Evolutionary conservation across 1,140 invertebrate species (phyloP), one percentile per base, ranked within the genome.

Genomic region (Drosophila littoralis): DNA sequence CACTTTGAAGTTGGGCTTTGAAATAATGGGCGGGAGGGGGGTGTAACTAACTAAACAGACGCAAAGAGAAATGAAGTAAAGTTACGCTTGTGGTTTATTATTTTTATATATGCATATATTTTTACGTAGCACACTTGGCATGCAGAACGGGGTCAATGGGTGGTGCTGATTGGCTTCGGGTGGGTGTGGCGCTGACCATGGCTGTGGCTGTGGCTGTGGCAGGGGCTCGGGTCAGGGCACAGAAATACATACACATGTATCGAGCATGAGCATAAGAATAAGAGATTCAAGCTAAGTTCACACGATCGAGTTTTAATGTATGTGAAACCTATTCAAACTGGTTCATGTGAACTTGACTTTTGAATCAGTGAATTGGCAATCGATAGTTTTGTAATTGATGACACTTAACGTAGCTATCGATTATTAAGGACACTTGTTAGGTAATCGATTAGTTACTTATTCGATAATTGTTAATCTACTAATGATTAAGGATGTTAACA

Each of bases 31-130:
- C 57, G 28, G 32, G 17, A n/a, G 9, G 13, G 42, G 55, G 7
- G 13, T 42, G 9, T 59, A 59, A 59, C 6, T 33, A 59, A 59
- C 57, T 35, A 12, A 59, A 59, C 32, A 22, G 42, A 59, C 57
- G 42, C 57, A 59, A 59, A 59, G 42, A 59, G 42, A 59, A 59
- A 59, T 59, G n/a, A 59, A 59, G n/a, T 59, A 33, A 45, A 43
- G n/a, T 59, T 45, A 51, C n/a, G 7, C 22, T 51, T 12, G 17
- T 28, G 10, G 8, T 13, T 9, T 6, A 28, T 50, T 8, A 15
- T 22, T 42, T 36, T 10, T 57, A 15, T 15, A 45, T 15, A 45
- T 45, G 4, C 6, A 15, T 45, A 45, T 15, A n/a, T 57, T 2
- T n/a, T 7, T 48, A 28, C 22, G 32, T 35, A 4, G 28, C 42